Conservation (phyloP, 2,888 invertebrate genomes). For the Limenitis camilla region DNA sequence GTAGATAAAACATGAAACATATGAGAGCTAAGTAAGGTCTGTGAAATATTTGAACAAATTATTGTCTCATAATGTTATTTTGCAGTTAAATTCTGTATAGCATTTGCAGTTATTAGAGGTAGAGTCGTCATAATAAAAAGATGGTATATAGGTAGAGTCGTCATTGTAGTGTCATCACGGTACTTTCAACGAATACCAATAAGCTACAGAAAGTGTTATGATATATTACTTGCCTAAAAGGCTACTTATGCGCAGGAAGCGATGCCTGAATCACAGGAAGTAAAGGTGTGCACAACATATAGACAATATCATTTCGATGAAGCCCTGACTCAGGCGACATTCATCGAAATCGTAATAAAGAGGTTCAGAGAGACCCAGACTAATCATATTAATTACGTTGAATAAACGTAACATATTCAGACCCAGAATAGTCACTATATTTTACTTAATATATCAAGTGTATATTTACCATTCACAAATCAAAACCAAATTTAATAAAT, state of each 20-base stretch:
- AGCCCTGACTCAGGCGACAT: conserved; percentile 14
- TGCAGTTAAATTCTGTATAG: too few relatives aligned
- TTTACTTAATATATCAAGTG: too few relatives aligned
- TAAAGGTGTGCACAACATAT: conserved; percentile 12
- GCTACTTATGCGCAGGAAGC: conserved; percentile 23
- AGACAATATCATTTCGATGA: conserved; percentile 21
- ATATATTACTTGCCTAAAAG: conserved; percentile 19
- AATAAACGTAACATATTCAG: neutral
- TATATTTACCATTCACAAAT: too few relatives aligned
- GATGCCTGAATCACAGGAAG: conserved; percentile 27
- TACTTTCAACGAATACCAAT: neutral
- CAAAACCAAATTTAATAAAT: too few relatives aligned
- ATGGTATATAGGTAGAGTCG: neutral
- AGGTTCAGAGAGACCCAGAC: neutral
- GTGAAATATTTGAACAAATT: too few relatives aligned
- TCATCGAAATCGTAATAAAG: conserved; percentile 17
- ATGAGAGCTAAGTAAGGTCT: too few relatives aligned
- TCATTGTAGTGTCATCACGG: neutral
- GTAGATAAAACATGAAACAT: too few relatives aligned
- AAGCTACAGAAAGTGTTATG: conserved; percentile 7
- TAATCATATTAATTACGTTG: conserved; percentile 1
- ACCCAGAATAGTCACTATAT: neutral
- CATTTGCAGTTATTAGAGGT: too few relatives aligned
- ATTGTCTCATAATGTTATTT: too few relatives aligned
- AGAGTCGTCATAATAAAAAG: too few relatives aligned